Base-by-base conservation (phyloP, 1,140 invertebrate species). In the Mercenaria mercenaria region DNA sequence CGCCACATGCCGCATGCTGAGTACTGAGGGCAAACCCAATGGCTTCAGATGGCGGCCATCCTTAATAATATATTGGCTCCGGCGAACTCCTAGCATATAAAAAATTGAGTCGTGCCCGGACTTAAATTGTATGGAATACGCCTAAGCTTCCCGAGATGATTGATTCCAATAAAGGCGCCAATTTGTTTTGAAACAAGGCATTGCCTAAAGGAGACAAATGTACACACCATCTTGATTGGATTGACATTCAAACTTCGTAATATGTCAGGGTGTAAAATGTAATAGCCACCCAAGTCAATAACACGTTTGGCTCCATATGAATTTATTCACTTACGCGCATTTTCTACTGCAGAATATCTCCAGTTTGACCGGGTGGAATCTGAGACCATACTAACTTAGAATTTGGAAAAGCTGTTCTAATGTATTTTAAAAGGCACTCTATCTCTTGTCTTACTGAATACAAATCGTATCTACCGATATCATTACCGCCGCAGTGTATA, bases 401-500 rank as follows among this genome's bases (percentile, higher is more conserved):
- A 29, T 67, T 3, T n/a, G 52, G 52, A 34, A 8, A 67, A 67
- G 13, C 32, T 37, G 34, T 32, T 15, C 20, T 29, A 3, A 67
- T 34, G 32, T 34, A 67, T 1, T 20, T 4, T 13, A 34, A 67
- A 10, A 67, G 1, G 10, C 8, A 32, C 2, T 6, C 20, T 3
- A 34, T 32, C n/a, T 34, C 26, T 34, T 34, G 8, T 1, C 61
- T 3, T 10, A 67, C 10, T 3, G 26, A 32, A 32, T 8, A 34
- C 61, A 67, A 67, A 4, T 13, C 8, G 10, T 10, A 10, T 37
- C n/a, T 74, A 10, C 69, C 69, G 3, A 74, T 26, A 74, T 74
- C 69, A 74, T 74, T 74, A 1, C 69, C 69, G 10, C 69, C 69
- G 41, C 69, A 74, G 41, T 74, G 69, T 43, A 43, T n/a, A 11